Base-by-base conservation (phyloP, 2,113 vertebrate genomes). In the Zosterops borbonicus region DNA sequence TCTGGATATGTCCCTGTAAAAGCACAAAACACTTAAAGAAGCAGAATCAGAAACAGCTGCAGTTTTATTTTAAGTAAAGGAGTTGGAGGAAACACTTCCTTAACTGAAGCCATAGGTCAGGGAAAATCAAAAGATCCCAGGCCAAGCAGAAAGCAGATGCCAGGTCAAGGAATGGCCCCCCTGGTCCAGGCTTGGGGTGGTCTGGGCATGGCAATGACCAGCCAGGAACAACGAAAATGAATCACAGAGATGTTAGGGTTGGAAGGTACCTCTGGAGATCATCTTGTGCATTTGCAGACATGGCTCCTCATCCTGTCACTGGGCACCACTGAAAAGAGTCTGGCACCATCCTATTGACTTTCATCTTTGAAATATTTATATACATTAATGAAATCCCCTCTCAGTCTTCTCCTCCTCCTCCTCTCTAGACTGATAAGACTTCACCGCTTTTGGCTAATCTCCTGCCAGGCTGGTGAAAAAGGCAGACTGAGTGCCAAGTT, bases 191-290 rank as follows among this genome's bases (percentile, higher is more conserved):
- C 4, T 33, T 52, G 11, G 8, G 9, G 4, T 44, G 14, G 12
- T 44, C 31, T 74, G 50, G 11, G 7, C 46, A 58, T 0, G 2
- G 9, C 0, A 1, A 31, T 77, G 37, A 19, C 14, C 14, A 39
- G 11, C 53, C 63, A 20, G 22, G 28, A 1, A 13, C 0, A 3
- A 18, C 23, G 33, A 59, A 89, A 58, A 74, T 10, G 8, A 58
- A 50, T 58, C 42, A 56, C 50, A 44, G 76, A 58, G 58, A 6
- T 44, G 7, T 44, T 39, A 39, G 44, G 7, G 15, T 37, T 50
- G 44, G 44, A 58, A 81, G 19, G 37, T 35, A 28, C 18, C 14
- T 44, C 52, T 52, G 44, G 37, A 58, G 29, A 31, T 12, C 35
- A 37, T 37, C 29, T 16, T 31, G 31, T 9, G 31, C 59, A 22